phyloP scores from a whole-genome alignment of 2,113 vertebrate genomes.

The Astur gentilis region DNA sequence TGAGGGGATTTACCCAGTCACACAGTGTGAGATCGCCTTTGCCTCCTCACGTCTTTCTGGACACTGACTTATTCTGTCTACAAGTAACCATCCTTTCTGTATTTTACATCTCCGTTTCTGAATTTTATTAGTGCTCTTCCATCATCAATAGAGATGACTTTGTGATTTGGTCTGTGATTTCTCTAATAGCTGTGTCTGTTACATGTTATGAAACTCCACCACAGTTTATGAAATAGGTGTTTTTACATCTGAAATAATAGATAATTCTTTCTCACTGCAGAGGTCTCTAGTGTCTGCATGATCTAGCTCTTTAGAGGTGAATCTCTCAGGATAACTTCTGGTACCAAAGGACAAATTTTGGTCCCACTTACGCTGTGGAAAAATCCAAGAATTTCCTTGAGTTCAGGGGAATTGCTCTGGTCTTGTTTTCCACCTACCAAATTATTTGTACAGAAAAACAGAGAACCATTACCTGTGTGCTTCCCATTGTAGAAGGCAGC shows the following conservation, averaged over 20 bases:
- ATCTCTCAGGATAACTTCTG: background rate
- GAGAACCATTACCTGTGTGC: background rate
- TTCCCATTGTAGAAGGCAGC: background rate
- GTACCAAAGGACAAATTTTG: background rate
- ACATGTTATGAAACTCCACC: background rate
- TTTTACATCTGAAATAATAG: background rate
- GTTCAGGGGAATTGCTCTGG: background rate
- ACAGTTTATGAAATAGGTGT: background rate
- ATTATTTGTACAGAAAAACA: background rate
- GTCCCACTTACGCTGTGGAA: background rate
- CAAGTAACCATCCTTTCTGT: background rate
- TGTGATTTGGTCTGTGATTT: background rate
- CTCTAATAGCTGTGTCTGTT: background rate
- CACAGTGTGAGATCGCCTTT: fast-evolving
- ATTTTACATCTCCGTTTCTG: background rate
- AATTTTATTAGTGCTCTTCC: background rate
- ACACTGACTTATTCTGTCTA: background rate
- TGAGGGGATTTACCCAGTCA: background rate
- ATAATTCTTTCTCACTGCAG: background rate
- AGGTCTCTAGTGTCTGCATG: background rate
- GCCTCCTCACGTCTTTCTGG: background rate
- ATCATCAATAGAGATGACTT: background rate
- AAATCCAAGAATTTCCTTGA: background rate
- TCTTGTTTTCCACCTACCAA: background rate
- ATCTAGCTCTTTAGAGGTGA: background rate